These are phyloP conservation scores for Apis cerana DNA, from an alignment of 1,140 invertebrate genomes.

Conservation along the genomic window DNA sequence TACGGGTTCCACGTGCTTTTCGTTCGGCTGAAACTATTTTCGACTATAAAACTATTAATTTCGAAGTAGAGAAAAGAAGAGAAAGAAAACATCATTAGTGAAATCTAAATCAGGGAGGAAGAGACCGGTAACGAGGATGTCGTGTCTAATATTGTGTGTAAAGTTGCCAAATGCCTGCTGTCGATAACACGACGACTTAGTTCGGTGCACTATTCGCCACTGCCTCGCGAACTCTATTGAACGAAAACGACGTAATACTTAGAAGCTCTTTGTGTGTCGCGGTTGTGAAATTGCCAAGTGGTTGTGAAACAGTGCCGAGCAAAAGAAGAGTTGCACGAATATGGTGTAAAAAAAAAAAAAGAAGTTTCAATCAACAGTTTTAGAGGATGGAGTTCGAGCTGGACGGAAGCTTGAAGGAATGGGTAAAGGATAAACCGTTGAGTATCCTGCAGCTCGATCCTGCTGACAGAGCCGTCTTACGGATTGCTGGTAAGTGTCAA, in stretches of 20 bases:
- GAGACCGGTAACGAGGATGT: constrained; percentile 9
- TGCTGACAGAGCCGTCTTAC: constrained; percentile 95
- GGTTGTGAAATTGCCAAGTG: constrained; percentile 44
- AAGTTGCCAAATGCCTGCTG: constrained; percentile 38
- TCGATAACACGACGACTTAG: constrained; percentile 38
- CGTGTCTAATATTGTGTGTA: constrained; percentile 19
- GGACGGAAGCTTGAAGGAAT: constrained; percentile 94
- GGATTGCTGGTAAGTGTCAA: constrained; percentile 93
- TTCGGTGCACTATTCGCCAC: constrained; percentile 18
- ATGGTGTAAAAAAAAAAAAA: constrained; percentile 52
- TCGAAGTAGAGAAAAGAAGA: background rate
- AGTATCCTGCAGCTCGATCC: constrained; percentile 97
- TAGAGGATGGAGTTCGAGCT: constrained; percentile 89
- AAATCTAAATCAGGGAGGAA: background rate
- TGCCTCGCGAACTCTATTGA: constrained; percentile 18
- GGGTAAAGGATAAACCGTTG: constrained; percentile 97
- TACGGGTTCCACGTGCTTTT: constrained; percentile 31
- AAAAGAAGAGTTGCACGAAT: constrained; percentile 28
- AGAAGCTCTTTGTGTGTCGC: constrained; percentile 1
- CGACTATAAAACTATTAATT: background rate
- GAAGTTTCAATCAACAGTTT: constrained; percentile 11
- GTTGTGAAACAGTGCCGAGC: constrained; percentile 46
- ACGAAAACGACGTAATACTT: constrained; percentile 20
- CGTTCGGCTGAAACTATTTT: background rate
- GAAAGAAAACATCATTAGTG: background rate